A percentile compares a stretch with the other conserved stretches of the same genome.
These are phyloP conservation scores for Papilio machaon DNA, from an alignment of 1,140 invertebrate species.

Conservation along the genomic window DNA sequence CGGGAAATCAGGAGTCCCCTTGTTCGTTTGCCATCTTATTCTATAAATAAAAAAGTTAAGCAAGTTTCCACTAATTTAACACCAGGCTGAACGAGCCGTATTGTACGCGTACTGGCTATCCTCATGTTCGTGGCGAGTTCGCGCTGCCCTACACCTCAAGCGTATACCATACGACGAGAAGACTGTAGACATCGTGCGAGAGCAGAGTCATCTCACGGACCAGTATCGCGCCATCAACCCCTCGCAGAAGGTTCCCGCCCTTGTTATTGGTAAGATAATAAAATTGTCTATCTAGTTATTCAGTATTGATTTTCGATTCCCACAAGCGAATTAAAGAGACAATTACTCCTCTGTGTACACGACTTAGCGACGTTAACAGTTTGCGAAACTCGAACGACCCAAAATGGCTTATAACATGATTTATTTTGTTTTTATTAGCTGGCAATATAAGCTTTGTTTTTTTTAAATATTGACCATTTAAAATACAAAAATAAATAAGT, in stretches of 20 bases:
- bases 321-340: neutral
- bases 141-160: conserved; percentile 70
- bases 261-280: conserved; percentile 69
- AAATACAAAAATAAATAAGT: too few relatives aligned
- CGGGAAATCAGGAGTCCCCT: too few relatives aligned
- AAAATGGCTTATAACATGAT: neutral
- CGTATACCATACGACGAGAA: conserved; percentile 66
- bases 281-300: neutral
- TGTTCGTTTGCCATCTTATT: neutral
- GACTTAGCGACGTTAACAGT: neutral
- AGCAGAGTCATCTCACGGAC: conserved; percentile 58
- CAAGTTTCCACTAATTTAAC: neutral
- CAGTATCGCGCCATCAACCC: conserved; percentile 71
- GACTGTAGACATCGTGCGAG: conserved; percentile 69
- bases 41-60: neutral
- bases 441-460: conserved; percentile 4
- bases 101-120: conserved; percentile 75
- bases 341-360: neutral
- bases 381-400: neutral
- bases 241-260: conserved; percentile 77
- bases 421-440: conserved; percentile 4
- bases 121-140: conserved; percentile 77
- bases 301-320: too few relatives aligned
- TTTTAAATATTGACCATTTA: neutral
- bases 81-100: conserved; percentile 56